Percentiles rank a stretch among this genome's conserved stretches.
Conservation (phyloP, 2,113 vertebrate species). For the Casuarius casuarius region DNA sequence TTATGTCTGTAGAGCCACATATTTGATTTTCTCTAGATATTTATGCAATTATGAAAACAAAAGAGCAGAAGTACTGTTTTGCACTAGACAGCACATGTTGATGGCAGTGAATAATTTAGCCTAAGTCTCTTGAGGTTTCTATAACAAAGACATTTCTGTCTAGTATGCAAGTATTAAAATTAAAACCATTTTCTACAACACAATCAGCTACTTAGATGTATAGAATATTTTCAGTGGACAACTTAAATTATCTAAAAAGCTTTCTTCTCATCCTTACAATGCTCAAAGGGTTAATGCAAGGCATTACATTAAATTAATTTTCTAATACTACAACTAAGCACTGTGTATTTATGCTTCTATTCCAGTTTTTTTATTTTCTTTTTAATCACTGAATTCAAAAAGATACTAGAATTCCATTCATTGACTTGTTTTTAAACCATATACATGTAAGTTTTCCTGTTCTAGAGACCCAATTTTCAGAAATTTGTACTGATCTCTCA, state of each 20-base stretch:
- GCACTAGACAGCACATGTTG: conserved; percentile 72
- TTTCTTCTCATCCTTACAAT: conserved; percentile 72
- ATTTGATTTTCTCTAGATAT: conserved; percentile 22
- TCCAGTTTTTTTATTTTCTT: conserved; percentile 58
- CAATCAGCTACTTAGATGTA: conserved; percentile 67
- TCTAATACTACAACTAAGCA: conserved; percentile 75
- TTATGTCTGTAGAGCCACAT: not conserved
- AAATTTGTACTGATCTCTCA: conserved; percentile 51
- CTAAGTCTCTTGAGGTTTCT: conserved; percentile 72
- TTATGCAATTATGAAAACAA: conserved; percentile 50
- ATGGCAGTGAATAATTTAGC: conserved; percentile 73
- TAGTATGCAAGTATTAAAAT: conserved; percentile 65
- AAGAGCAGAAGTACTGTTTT: conserved; percentile 56
- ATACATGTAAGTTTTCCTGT: conserved; percentile 66
- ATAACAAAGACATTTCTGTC: conserved; percentile 66
- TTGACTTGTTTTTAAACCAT: conserved; percentile 63
- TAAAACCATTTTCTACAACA: not conserved
- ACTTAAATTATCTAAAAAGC: conserved; percentile 70
- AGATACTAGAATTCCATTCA: conserved; percentile 67
- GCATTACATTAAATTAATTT: conserved; percentile 75
- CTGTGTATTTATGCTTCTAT: conserved; percentile 74
- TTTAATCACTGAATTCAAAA: conserved; percentile 68
- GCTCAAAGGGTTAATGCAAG: conserved; percentile 81
- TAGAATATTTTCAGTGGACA: conserved; percentile 62
- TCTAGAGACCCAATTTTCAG: conserved; percentile 63